Evolutionary conservation across 2,113 vertebrate genomes (phyloP).

Genomic region (Egretta garzetta): DNA sequence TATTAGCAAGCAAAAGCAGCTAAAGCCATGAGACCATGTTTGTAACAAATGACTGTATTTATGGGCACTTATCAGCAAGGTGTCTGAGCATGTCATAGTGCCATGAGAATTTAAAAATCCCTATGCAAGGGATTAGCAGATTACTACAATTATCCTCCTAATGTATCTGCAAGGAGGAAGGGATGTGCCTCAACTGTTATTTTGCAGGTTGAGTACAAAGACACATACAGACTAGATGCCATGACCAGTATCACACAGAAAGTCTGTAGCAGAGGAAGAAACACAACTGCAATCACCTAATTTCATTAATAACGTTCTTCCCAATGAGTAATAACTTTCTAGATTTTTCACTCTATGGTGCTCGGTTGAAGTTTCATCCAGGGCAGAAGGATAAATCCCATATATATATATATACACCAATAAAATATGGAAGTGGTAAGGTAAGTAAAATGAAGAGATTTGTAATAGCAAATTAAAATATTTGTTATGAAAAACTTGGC

Average conservation of each 20-base stretch:
- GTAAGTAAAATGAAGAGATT: background rate
- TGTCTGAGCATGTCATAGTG: background rate
- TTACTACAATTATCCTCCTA: background rate
- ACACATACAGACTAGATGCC: background rate
- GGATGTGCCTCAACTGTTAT: too few species aligned
- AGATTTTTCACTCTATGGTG: background rate
- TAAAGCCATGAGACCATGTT: background rate
- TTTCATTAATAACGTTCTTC: background rate
- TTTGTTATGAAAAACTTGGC: background rate
- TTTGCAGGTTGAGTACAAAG: background rate
- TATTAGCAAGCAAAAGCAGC: background rate
- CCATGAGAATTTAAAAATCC: background rate
- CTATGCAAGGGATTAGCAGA: background rate
- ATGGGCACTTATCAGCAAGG: background rate
- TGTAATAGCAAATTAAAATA: constrained; percentile 1
- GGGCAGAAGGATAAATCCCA: background rate
- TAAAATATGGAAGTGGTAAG: background rate
- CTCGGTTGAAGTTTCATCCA: background rate
- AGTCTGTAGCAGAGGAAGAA: background rate
- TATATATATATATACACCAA: background rate
- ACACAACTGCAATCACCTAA: background rate
- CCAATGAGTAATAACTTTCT: background rate
- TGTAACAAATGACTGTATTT: background rate
- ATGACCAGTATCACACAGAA: background rate
- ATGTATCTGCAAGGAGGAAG: background rate